A percentile compares a stretch with the other conserved stretches of the same genome.
phyloP scores from a whole-genome alignment of 2,113 vertebrate species.

The Calyptomena viridis region DNA sequence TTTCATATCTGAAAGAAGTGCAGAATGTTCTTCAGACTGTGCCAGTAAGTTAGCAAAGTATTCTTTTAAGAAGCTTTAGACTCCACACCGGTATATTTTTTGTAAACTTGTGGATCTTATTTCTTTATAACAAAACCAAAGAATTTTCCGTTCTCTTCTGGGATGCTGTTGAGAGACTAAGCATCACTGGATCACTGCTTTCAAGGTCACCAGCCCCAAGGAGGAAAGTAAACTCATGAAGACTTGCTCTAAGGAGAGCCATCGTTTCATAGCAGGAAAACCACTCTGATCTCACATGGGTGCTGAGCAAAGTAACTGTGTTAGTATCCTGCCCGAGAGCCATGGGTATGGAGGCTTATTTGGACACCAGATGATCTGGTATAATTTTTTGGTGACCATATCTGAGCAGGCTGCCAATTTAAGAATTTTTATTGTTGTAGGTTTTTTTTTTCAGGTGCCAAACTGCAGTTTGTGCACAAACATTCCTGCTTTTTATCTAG shows the following conservation, averaged over 20 bases:
- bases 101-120: neutral
- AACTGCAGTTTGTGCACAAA: neutral
- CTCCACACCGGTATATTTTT: neutral
- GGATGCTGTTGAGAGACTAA: neutral
- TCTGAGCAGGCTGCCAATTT: neutral
- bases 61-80: neutral
- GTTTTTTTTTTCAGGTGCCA: neutral
- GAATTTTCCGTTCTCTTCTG: neutral
- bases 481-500: neutral
- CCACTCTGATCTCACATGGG: neutral
- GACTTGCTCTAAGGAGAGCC: neutral
- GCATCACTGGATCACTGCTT: neutral
- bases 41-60: neutral
- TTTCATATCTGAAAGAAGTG: neutral
- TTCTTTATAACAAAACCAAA: neutral
- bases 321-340: neutral
- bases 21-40: neutral
- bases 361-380: neutral
- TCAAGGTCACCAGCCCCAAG: neutral
- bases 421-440: neutral
- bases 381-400: neutral
- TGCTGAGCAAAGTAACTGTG: neutral
- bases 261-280: neutral
- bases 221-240: neutral
- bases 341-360: neutral